Percentiles rank a stretch among this genome's conserved stretches.
phyloP scores from a whole-genome alignment of 2,888 invertebrate genomes.

The Nomada ruficornis region DNA sequence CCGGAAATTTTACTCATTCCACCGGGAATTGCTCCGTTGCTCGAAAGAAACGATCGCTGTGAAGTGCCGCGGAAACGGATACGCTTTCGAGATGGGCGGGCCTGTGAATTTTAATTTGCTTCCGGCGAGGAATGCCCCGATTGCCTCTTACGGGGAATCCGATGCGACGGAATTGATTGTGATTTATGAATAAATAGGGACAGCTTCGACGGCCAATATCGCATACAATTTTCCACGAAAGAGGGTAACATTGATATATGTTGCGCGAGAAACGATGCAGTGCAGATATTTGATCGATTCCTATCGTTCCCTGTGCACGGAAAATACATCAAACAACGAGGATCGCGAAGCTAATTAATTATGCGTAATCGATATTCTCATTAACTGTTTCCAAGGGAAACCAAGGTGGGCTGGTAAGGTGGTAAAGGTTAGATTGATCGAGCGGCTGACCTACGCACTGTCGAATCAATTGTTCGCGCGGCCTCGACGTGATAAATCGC shows the following conservation, averaged over 20 bases:
- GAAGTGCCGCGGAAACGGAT: not conserved
- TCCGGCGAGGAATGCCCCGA: not conserved
- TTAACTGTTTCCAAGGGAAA: not conserved
- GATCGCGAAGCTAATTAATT: conserved; percentile 4
- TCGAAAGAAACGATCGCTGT: conserved; percentile 1
- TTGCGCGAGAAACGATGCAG: too few species aligned
- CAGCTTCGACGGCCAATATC: too few species aligned
- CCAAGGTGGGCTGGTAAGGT: not conserved
- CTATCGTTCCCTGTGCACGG: too few species aligned
- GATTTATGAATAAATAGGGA: too few species aligned
- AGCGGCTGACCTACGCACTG: conserved; percentile 51
- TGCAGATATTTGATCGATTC: too few species aligned
- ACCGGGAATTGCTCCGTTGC: conserved; percentile 18
- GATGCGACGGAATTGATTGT: not conserved
- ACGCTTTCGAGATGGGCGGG: not conserved
- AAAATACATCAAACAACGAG: too few species aligned
- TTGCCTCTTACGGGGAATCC: not conserved
- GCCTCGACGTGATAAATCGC: conserved; percentile 45
- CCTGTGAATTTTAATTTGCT: not conserved
- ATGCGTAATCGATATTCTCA: not conserved
- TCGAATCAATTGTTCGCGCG: conserved; percentile 50
- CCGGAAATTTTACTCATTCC: conserved; percentile 42
- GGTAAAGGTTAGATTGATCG: conserved; percentile 50
- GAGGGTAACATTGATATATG: too few species aligned
- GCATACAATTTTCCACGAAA: too few species aligned